Base-by-base conservation (phyloP, 2,888 invertebrate species). In the Lacanobia wlatinum region DNA sequence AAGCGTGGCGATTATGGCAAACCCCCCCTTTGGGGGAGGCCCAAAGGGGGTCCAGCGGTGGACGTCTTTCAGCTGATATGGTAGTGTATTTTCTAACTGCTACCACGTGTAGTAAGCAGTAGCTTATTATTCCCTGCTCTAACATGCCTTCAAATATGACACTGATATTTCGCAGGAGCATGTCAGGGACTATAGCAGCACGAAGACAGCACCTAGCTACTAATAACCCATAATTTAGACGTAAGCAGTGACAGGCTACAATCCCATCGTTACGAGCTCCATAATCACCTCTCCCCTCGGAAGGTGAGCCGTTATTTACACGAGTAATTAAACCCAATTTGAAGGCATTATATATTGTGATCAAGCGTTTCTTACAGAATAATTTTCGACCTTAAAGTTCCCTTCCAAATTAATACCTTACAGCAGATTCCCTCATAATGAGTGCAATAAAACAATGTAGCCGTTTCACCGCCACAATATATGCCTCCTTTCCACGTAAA, bases 391-490 rank as follows among this genome's bases (percentile, higher is more conserved):
- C 78, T 71, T 76, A 73, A 72, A 66, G 64, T 77, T 81, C 84
- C 71, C 82, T 67, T 53, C 73, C 83, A 90, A 92, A 93, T 92
- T 90, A 92, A 92, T 93, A 83, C 74, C 63, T 68, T 66, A 59
- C 60, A 90, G 87, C 81, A 90, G 91, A 92, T 90, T 89, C 89
- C 83, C 86, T 87, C 91, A 92, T 95, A 95, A 95, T 94, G 95
- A 94, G 92, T 86, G 89, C 92, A 85, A 94, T 95, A 95, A 95
- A 95, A 95, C 95, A 95, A 94, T 92, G 85, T 87, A 71, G 84
- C 90, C 90, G 89, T 94, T 93, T 93, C 87, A 83, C 86, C 85
- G 84, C 90, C 90, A 84, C 93, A 92, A 90, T 91, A 87, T 93
- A 93, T 90, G 93, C 90, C 91, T 88, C 87, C 87, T 75, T 88